Evolutionary conservation across 1,140 invertebrate genomes (phyloP), one percentile per base, ranked within the genome.

Genomic region (Melipona quadrifasciata): DNA sequence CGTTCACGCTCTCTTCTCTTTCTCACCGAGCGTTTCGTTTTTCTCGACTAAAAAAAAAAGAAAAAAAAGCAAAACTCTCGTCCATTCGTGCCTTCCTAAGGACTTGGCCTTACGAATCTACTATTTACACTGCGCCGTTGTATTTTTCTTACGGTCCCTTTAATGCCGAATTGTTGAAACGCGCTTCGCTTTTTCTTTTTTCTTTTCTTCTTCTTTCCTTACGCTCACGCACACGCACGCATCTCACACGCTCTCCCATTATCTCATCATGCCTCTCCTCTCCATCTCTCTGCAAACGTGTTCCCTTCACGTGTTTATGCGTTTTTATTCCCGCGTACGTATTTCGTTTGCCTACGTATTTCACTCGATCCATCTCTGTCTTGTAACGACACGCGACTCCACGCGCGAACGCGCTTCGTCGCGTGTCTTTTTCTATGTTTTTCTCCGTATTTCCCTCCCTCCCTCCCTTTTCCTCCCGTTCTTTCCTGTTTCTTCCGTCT

Each of bases 91-190:
- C 86, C 75, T 82, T 87, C n/a, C 68, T 81, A 87, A n/a, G 73
- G 84, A 89, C 85, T 75, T 84, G 82, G 75, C 75, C 88, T 89
- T 90, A 90, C 82, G 74, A 82, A 80, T 87, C 85, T 90, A 90
- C 78, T 90, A 90, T 90, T 84, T 90, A 90, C 87, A 90, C 47
- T 77, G 80, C 78, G 81, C 53, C 77, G 65, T 61, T 61, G 27
- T 39, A 57, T 6, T 74, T n/a, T 2, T 39, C 21, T 51, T 16
- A 57, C 34, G 24, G 14, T n/a, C 51, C 24, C 21, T 34, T 77
- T 27, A 79, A 74, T 51, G 64, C 68, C 74, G 58, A 58, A 68
- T 86, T 80, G 24, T 70, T 64, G n/a, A 64, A 76, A 65, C 74
- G 57, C 57, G 70, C 67, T 67, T 89, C 31, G 53, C 55, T 71